Evolutionary conservation across 1,140 invertebrate species (phyloP).

Genomic region (Drosophila busckii): DNA sequence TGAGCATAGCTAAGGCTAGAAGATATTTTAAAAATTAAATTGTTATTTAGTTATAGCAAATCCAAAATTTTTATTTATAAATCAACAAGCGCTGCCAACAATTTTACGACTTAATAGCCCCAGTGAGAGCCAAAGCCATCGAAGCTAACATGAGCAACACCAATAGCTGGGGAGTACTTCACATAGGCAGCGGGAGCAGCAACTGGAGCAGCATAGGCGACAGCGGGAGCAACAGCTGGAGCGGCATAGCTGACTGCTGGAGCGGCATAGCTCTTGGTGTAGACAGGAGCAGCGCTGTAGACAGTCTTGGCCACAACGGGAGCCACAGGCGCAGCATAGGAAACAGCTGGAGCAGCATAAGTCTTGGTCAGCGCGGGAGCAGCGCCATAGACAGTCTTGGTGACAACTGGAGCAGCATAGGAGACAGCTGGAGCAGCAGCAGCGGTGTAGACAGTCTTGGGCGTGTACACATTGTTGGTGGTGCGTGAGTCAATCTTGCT

Average conservation of each 20-base stretch:
- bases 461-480: conserved; percentile 81
- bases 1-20: background rate
- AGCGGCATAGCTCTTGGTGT: conserved; percentile 51
- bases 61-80: too few relatives aligned
- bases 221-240: conserved; percentile 17
- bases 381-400: conserved; percentile 52
- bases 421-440: conserved; percentile 78
- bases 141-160: conserved; percentile 81
- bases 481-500: conserved; percentile 82
- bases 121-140: conserved; percentile 80
- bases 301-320: conserved; percentile 49
- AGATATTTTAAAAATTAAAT: background rate
- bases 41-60: conserved; percentile 52
- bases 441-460: conserved; percentile 73
- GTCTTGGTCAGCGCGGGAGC: conserved; percentile 34
- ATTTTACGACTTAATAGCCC: conserved; percentile 76
- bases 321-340: conserved; percentile 53
- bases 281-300: conserved; percentile 42
- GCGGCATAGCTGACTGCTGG: conserved; percentile 43
- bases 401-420: conserved; percentile 80
- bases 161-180: conserved; percentile 80
- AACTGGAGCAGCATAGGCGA: conserved; percentile 56
- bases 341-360: conserved; percentile 50
- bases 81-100: conserved; percentile 30
- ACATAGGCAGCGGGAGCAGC: conserved; percentile 71